phyloP scores from a whole-genome alignment of 2,797 vertebrate species.

The Parauchenoglanis ngamensis region DNA sequence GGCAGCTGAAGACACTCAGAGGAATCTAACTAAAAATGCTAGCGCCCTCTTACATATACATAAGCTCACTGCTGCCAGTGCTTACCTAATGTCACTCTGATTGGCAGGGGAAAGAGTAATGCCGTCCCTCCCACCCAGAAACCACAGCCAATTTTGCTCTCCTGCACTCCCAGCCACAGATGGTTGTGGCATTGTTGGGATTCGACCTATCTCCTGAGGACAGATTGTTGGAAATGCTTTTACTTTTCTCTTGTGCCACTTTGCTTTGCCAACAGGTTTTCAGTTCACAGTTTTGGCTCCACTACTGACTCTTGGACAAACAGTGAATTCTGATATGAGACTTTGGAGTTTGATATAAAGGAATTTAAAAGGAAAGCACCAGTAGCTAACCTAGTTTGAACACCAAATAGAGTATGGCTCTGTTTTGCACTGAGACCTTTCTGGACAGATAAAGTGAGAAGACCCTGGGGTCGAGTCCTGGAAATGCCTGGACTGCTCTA shows the following conservation, averaged over 20 bases:
- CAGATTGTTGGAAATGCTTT: not conserved
- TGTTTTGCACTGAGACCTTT: not conserved
- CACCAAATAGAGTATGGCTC: conserved; percentile 5
- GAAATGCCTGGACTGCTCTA: conserved; percentile 71
- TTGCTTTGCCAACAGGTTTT: conserved; percentile 5
- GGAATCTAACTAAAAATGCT: not conserved
- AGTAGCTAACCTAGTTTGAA: conserved; percentile 34
- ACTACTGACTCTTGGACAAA: conserved; percentile 23
- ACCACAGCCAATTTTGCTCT: not conserved
- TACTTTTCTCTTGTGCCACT: not conserved
- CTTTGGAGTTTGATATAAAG: conserved; percentile 26
- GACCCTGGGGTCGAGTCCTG: conserved; percentile 67
- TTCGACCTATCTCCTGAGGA: not conserved
- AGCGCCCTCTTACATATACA: not conserved
- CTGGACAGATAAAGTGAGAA: conserved; percentile 36
- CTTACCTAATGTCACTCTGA: not conserved
- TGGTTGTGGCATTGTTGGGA: not conserved
- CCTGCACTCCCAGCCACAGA: not conserved
- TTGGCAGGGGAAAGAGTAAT: not conserved
- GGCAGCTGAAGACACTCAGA: not conserved
- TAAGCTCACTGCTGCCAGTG: not conserved
- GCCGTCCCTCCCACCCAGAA: not conserved
- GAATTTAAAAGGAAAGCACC: conserved; percentile 32
- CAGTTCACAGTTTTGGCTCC: conserved; percentile 15
- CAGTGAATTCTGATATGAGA: conserved; percentile 16